Evolutionary conservation across 2,888 invertebrate species (phyloP).

Genomic region (Scelioninae gen. 1): DNA sequence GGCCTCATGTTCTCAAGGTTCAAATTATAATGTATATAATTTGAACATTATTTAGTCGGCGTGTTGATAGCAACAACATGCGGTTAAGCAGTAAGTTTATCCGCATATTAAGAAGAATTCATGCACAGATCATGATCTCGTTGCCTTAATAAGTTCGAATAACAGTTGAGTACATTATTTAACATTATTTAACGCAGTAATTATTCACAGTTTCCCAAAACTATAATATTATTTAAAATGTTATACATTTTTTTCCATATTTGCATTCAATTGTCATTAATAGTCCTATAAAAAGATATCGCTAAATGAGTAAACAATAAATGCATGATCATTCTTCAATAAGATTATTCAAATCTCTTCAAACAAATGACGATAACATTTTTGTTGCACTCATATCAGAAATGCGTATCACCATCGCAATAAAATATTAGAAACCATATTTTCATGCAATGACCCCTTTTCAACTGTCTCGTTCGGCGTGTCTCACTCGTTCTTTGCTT

Average conservation of each 20-base stretch:
- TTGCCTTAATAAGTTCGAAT: no score
- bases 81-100: no score
- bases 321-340: constrained; percentile 14
- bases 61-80: no score
- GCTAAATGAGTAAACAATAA: constrained; percentile 43
- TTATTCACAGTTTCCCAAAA: no score
- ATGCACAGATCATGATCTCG: no score
- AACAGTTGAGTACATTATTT: no score
- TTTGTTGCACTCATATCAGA: constrained; percentile 17
- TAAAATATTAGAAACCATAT: constrained; percentile 56
- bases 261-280: constrained; percentile 17
- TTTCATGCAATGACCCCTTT: constrained; percentile 62
- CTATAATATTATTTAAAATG: no score
- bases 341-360: constrained; percentile 31
- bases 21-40: no score
- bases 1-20: no score
- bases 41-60: no score
- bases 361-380: constrained; percentile 60
- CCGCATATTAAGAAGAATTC: no score
- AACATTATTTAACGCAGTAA: no score
- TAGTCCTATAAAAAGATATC: constrained; percentile 23
- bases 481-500: constrained; percentile 55
- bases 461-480: constrained; percentile 56
- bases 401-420: constrained; percentile 46
- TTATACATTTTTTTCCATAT: background rate